Percentiles rank a stretch among this genome's conserved stretches.
phyloP scores from a whole-genome alignment of 2,797 vertebrate genomes.

The Astyanax mexicanus region DNA sequence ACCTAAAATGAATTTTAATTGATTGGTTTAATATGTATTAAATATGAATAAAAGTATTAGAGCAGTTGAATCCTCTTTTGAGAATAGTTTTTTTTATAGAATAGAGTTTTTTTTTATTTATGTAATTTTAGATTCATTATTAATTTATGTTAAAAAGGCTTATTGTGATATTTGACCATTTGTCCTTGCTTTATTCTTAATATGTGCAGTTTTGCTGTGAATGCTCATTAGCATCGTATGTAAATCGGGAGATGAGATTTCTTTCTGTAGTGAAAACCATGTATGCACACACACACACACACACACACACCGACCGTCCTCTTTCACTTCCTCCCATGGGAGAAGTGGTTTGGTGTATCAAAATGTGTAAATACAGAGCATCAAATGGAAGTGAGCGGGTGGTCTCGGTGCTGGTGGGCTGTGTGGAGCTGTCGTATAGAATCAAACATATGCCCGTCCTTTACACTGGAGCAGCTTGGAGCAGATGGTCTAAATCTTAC shows the following conservation, averaged over 20 bases:
- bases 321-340: not conserved
- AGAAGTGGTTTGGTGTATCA: not conserved
- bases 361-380: not conserved
- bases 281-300: not conserved
- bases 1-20: too few relatives aligned
- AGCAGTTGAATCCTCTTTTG: too few relatives aligned
- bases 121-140: too few relatives aligned
- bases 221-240: not conserved
- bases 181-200: not conserved
- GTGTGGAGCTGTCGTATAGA: not conserved
- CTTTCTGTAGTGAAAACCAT: not conserved
- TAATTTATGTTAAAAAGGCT: too few relatives aligned
- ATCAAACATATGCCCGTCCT: slow-evolving; percentile 6
- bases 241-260: not conserved
- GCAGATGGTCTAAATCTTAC: slow-evolving; percentile 1
- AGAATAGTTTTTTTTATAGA: too few relatives aligned
- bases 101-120: too few relatives aligned
- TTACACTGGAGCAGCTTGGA: not conserved
- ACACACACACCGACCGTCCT: not conserved
- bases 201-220: not conserved
- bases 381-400: not conserved
- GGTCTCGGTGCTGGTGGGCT: not conserved
- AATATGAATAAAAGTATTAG: too few relatives aligned
- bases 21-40: too few relatives aligned
- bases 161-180: not conserved